These are phyloP conservation scores for Peromyscus maniculatus DNA, from an alignment of 2,113 vertebrate species.

Conservation along the genomic window DNA sequence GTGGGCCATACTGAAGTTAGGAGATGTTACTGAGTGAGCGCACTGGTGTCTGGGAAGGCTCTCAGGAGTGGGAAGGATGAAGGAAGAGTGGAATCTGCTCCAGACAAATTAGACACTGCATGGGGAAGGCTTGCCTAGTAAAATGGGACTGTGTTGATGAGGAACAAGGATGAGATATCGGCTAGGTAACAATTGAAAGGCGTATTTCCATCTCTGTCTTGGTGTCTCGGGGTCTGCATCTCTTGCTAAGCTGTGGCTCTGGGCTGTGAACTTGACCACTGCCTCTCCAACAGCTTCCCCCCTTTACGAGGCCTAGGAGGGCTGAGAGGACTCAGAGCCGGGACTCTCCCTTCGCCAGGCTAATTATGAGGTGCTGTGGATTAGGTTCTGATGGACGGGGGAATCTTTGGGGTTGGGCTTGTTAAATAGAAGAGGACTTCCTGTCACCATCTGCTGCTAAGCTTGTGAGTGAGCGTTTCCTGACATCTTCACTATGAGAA, in stretches of 20 bases:
- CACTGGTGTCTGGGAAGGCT: neutral
- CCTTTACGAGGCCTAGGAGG: neutral
- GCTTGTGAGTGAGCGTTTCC: neutral
- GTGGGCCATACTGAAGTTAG: neutral
- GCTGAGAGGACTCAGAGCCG: neutral
- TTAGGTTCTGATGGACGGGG: neutral
- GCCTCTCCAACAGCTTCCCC: neutral
- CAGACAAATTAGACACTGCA: neutral
- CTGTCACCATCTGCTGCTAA: neutral
- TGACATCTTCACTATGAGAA: neutral
- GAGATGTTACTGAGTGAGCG: neutral
- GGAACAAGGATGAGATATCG: neutral
- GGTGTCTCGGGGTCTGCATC: neutral
- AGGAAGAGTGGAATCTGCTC: neutral
- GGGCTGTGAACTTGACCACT: neutral
- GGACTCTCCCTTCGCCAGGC: neutral
- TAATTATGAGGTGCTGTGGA: neutral
- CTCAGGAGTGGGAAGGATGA: neutral
- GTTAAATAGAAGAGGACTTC: neutral
- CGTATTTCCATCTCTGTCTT: neutral
- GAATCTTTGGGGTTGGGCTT: neutral
- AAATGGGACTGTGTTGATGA: neutral
- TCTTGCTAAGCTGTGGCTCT: neutral
- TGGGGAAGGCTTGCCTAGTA: neutral
- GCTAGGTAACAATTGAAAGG: neutral